Base-by-base conservation (phyloP, 1,140 invertebrate genomes). In the Leptoteleia sp. region DNA sequence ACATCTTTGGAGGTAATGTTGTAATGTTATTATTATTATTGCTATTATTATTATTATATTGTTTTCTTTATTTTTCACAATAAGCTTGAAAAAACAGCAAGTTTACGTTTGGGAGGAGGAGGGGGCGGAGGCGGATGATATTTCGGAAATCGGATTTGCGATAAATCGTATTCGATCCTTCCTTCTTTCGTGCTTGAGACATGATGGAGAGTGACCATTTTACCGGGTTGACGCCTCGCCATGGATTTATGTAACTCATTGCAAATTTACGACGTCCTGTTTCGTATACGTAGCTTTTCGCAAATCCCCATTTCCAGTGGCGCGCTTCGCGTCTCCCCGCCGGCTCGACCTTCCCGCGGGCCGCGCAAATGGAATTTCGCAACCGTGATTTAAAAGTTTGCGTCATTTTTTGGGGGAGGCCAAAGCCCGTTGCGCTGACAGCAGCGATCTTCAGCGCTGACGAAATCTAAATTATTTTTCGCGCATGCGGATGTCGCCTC, bases 171-270 rank as follows among this genome's bases (percentile, higher is more conserved):
- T 71, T 71, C 65, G 50, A 52, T 59, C 40, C 45, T 72, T 65
- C 52, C 72, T 68, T 68, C 64, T 12, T 11, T 27, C 47, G 33
- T 48, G 40, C 72, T 76, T 68, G 72, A 76, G 64, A 48, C 62
- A 70, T 70, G 76, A 73, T 75, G 57, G 50, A 79, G 59, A 79
- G 70, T 79, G 70, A 79, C 76, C 76, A 70, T 73, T 73, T 70
- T 35, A 52, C 15, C 29, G 27, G 64, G 62, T 61, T 73, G 76
- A 79, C 76, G 50, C 70, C 52, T 50, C 55, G 29, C 33, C 59
- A 57, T 55, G 52, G 76, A 79, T 79, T 79, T 75, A 73, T 79
- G 62, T 70, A 70, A 79, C 70, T 70, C 64, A 79, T 79, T 75
- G 76, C 57, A 43, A 79, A 79, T 79, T 79, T 79, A 79, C 76